Evolutionary conservation across 2,888 invertebrate genomes (phyloP).

Genomic region (Latrodectus hesperus): DNA sequence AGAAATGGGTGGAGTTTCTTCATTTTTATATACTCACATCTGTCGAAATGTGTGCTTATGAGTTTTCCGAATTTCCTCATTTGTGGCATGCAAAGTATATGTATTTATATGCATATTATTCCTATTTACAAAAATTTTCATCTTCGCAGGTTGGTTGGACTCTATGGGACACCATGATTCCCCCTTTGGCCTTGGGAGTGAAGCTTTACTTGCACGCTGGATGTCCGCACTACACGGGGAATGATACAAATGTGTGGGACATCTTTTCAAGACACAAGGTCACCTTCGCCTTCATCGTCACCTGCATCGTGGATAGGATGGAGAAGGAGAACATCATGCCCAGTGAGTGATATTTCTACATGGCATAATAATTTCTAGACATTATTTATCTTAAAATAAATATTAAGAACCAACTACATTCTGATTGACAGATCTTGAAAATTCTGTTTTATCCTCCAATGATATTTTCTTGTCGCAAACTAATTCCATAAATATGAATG

Average conservation of each 20-base stretch:
- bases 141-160: slow-evolving; percentile 79
- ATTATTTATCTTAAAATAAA: not conserved
- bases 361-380: not conserved
- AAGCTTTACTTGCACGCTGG: slow-evolving; percentile 79
- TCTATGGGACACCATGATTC: slow-evolving; percentile 80
- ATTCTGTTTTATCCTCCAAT: too few species aligned
- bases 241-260: slow-evolving; percentile 55
- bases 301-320: slow-evolving; percentile 57
- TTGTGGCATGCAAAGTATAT: too few species aligned
- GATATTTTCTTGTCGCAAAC: too few species aligned
- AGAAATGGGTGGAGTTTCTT: too few species aligned
- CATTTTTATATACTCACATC: too few species aligned
- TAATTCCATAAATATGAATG: too few species aligned
- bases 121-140: too few species aligned
- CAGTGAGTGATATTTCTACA: slow-evolving; percentile 3
- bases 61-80: too few species aligned
- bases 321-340: slow-evolving; percentile 48
- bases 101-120: too few species aligned
- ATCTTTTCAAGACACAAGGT: slow-evolving; percentile 57
- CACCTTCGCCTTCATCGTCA: slow-evolving; percentile 50
- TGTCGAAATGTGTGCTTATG: too few species aligned
- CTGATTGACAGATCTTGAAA: too few species aligned
- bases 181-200: slow-evolving; percentile 76
- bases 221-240: slow-evolving; percentile 76
- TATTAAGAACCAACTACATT: too few species aligned